Evolutionary conservation across 1,140 invertebrate genomes (phyloP), one percentile per base, ranked within the genome.

Genomic region (Dinoponera quadriceps): DNA sequence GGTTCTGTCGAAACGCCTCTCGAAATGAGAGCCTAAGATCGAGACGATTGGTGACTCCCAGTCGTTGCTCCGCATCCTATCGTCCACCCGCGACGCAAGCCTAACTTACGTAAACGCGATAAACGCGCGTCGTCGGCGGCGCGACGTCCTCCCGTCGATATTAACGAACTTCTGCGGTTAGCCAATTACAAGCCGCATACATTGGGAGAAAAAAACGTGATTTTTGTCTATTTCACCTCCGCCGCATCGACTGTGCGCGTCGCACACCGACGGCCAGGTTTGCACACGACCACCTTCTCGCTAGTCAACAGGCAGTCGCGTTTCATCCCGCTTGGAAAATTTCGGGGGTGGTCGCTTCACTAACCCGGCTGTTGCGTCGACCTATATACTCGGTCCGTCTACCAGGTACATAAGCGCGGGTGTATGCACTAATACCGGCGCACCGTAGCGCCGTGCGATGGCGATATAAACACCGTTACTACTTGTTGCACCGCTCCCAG

Each of bases 401-500:
- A 44, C 38, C n/a, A 54, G 25, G 29, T 81, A 84, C 54, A 49
- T 72, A 82, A 63, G 57, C 73, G 60, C 57, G 54, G 25, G 72
- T 57, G 33, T 80, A 54, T 69, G 54, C 85, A 85, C 82, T n/a
- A 80, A 88, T 78, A 81, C 81, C 84, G 74, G 63, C 78, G 77
- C 68, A 51, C 62, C 86, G 77, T 81, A 84, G 85, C 85, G 51
- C 62, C 85, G 77, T 82, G 38, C 38, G 88, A 62, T 75, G 78
- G 78, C 87, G 85, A 85, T 91, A 87, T 90, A 89, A 92, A 91
- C 89, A 87, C 87, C 90, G 88, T 92, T 92, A 92, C 92, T 93
- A 93, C 92, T 93, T 93, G 92, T 93, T 93, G 92, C 92, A 92
- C 91, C 86, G 83, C 89, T 90, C 91, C 90, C 89, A 90, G 91